A percentile compares a stretch with the other conserved stretches of the same genome.
Evolutionary conservation across 2,797 vertebrate genomes (phyloP).

Genomic region (Antrozous pallidus): DNA sequence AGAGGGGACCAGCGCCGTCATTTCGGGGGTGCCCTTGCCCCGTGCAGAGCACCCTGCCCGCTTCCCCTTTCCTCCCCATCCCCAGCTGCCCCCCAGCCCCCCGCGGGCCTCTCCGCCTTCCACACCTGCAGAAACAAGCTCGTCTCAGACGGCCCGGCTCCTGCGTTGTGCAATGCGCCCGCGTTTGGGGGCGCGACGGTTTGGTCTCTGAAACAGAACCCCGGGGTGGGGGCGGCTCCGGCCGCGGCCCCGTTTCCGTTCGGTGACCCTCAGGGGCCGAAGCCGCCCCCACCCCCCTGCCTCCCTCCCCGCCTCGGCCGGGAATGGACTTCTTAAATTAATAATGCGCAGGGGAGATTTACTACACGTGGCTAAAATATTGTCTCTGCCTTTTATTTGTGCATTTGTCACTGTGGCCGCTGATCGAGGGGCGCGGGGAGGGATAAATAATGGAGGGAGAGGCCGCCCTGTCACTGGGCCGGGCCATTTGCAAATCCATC

Average conservation of each 20-base stretch:
- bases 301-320: constrained; percentile 76
- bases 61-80: constrained; percentile 81
- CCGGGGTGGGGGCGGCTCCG: fast-evolving
- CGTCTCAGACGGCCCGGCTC: fast-evolving
- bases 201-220: not conserved
- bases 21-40: constrained; percentile 77
- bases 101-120: not conserved
- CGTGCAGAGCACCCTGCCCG: constrained; percentile 87
- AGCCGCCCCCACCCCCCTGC: constrained; percentile 34
- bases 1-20: constrained; percentile 80
- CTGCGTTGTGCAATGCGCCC: not conserved
- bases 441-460: constrained; percentile 85
- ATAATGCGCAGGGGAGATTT: constrained; percentile 86
- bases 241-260: not conserved
- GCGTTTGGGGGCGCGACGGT: not conserved
- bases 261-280: constrained; percentile 74
- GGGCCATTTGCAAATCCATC: constrained; percentile 88
- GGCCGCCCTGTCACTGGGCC: constrained; percentile 82
- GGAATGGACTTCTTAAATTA: constrained; percentile 84
- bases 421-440: constrained; percentile 80
- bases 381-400: constrained; percentile 86
- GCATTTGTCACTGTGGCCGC: constrained; percentile 86
- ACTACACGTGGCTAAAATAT: constrained; percentile 82
- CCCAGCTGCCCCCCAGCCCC: fast-evolving
- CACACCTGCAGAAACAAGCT: not conserved